Evolutionary conservation across 2,113 vertebrate genomes (phyloP).

Genomic region (Grallaria varia): DNA sequence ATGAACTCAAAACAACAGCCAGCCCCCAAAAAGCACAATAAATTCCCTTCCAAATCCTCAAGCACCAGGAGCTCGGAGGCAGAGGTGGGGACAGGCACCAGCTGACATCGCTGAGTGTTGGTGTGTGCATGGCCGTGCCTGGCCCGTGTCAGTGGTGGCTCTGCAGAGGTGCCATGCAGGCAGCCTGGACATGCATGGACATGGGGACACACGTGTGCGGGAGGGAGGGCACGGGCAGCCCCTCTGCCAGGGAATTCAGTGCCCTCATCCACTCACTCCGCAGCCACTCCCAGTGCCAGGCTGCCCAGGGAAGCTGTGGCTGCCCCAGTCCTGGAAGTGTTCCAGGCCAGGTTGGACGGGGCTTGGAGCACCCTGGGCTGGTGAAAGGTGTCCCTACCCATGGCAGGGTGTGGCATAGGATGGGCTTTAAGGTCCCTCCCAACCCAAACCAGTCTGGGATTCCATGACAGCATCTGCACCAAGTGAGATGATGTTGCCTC

Average conservation of each 20-base stretch:
- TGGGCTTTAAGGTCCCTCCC: not conserved
- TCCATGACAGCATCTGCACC: not conserved
- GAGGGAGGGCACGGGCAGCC: not conserved
- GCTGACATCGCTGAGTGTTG: fast-evolving
- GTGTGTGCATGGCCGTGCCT: fast-evolving
- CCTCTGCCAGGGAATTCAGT: not conserved
- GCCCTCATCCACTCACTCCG: not conserved
- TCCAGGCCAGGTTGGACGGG: not conserved
- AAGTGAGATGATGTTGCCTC: not conserved
- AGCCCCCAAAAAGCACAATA: conserved; percentile 27
- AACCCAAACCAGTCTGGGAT: not conserved
- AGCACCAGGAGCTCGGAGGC: not conserved
- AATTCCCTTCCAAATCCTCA: conserved; percentile 30
- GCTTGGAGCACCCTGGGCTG: fast-evolving
- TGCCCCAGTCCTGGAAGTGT: not conserved
- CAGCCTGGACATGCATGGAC: not conserved
- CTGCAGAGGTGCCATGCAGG: conserved; percentile 22
- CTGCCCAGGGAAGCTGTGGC: not conserved
- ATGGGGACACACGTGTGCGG: not conserved
- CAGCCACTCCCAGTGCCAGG: fast-evolving
- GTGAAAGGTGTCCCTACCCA: not conserved
- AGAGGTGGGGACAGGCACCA: not conserved
- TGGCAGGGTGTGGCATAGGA: not conserved
- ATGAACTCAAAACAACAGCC: conserved; percentile 50
- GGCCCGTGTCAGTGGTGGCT: not conserved